Conservation (phyloP, 2,113 vertebrate species). For the Axis porcinus region DNA sequence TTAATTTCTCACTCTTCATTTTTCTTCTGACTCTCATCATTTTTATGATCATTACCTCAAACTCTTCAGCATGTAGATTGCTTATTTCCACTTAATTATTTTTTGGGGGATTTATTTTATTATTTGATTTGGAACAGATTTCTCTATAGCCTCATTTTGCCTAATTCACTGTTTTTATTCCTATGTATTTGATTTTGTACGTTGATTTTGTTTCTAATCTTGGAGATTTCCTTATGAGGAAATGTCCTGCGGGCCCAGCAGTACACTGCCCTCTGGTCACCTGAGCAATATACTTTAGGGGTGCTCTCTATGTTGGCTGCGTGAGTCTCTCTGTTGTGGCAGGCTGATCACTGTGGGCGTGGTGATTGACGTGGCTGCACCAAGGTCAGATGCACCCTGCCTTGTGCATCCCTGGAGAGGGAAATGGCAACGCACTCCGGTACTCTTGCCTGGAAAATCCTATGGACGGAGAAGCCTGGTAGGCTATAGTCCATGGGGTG, state of each 20-base stretch:
- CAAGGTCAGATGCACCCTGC: not conserved
- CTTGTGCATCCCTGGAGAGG: not conserved
- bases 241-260: not conserved
- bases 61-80: not conserved
- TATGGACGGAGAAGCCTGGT: too few species aligned
- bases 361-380: not conserved
- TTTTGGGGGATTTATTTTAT: not conserved
- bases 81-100: not conserved
- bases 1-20: not conserved
- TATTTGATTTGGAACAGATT: not conserved
- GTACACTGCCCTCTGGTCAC: not conserved
- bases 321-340: not conserved
- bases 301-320: not conserved
- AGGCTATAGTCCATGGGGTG: too few species aligned
- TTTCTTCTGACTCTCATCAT: not conserved
- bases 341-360: not conserved
- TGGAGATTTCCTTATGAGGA: not conserved
- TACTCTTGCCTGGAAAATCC: too few species aligned
- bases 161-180: not conserved
- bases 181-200: not conserved
- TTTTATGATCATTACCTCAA: not conserved
- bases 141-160: not conserved
- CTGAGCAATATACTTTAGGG: not conserved
- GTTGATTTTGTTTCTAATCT: not conserved
- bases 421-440: too few species aligned